Evolutionary conservation across 2,797 vertebrate species (phyloP).

Genomic region (Siniperca obscura): DNA sequence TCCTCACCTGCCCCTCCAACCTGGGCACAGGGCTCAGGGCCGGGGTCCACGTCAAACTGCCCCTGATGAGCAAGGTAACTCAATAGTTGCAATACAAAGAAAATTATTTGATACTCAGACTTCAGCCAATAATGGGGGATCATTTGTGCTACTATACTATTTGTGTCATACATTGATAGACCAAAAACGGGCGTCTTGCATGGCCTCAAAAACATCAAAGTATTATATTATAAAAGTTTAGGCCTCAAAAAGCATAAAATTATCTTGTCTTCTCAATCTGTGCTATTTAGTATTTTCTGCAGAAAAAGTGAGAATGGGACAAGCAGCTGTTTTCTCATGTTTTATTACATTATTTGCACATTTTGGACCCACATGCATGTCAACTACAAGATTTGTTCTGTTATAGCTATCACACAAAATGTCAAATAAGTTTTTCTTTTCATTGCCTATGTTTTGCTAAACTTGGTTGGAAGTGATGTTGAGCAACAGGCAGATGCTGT

Average conservation of each 20-base stretch:
- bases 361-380: background rate
- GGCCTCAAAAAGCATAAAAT: background rate
- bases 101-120: background rate
- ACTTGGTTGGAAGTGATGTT: background rate
- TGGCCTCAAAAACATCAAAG: background rate
- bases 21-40: constrained; percentile 96
- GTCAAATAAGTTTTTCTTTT: background rate
- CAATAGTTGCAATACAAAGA: background rate
- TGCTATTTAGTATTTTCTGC: background rate
- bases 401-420: background rate
- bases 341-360: background rate
- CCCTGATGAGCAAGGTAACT: constrained; percentile 92
- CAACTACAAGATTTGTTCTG: background rate
- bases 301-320: background rate
- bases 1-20: constrained; percentile 98
- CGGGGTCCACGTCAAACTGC: constrained; percentile 96
- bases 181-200: background rate
- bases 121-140: background rate
- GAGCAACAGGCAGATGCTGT: background rate
- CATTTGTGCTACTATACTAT: background rate
- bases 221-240: background rate
- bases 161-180: background rate
- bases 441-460: background rate
- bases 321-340: background rate
- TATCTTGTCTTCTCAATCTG: background rate